phyloP scores from a whole-genome alignment of 1,140 invertebrate genomes.

The Eulimnadia texana region DNA sequence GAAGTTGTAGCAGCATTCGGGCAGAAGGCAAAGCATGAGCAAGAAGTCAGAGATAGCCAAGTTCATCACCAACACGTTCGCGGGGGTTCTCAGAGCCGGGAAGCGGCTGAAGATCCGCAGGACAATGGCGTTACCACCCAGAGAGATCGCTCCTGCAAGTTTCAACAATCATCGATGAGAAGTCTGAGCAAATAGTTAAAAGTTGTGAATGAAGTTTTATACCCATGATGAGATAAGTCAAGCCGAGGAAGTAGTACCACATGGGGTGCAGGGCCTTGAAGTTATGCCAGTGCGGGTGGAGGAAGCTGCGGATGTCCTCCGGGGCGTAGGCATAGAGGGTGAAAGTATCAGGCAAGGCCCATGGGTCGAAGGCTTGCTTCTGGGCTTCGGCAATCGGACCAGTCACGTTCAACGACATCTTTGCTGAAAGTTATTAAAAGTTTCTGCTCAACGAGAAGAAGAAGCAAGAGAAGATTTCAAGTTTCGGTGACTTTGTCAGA shows the following conservation, averaged over 20 bases:
- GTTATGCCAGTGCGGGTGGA: constrained; percentile 19
- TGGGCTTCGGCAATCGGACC: constrained; percentile 16
- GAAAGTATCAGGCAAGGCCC: constrained; percentile 16
- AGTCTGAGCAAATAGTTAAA: constrained; percentile 9
- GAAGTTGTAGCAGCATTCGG: constrained; percentile 23
- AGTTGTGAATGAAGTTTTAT: not conserved
- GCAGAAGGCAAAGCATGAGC: constrained; percentile 22
- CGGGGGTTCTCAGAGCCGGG: constrained; percentile 27
- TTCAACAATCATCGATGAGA: not conserved
- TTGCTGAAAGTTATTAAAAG: not conserved
- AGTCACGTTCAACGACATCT: constrained; percentile 13
- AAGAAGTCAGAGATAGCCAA: constrained; percentile 30
- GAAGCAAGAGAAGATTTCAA: no score
- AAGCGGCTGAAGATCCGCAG: constrained; percentile 19
- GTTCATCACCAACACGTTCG: constrained; percentile 33
- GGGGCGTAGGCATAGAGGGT: constrained; percentile 19
- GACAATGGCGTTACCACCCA: constrained; percentile 19
- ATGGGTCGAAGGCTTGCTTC: constrained; percentile 18
- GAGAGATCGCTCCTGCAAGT: constrained; percentile 17
- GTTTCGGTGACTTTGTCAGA: constrained; percentile 11
- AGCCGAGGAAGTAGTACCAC: constrained; percentile 19
- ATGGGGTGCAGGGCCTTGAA: constrained; percentile 18
- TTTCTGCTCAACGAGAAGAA: not conserved
- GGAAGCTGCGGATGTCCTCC: constrained; percentile 18
- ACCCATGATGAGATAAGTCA: constrained; percentile 18